Percentiles rank a stretch among this genome's conserved stretches.
These are phyloP conservation scores for Spodoptera picta DNA, from an alignment of 2,888 invertebrate genomes.

Conservation along the genomic window DNA sequence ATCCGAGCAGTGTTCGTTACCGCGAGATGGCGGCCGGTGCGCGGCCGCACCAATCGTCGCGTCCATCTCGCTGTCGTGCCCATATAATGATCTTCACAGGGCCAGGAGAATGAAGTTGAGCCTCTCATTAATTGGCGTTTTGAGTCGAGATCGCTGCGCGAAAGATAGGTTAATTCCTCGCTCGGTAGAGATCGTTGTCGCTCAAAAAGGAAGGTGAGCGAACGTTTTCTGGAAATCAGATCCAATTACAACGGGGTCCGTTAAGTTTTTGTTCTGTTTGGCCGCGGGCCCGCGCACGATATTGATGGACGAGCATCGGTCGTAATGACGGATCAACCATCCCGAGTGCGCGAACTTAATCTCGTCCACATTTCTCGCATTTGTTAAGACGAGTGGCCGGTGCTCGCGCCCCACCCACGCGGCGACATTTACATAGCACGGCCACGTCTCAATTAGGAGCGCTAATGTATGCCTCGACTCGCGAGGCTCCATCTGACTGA, in stretches of 20 bases:
- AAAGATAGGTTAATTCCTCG: slow-evolving; percentile 89
- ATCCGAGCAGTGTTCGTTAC: slow-evolving; percentile 86
- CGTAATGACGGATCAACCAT: slow-evolving; percentile 69
- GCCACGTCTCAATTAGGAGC: slow-evolving; percentile 89
- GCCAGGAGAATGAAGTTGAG: slow-evolving; percentile 89
- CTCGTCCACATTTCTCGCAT: slow-evolving; percentile 73
- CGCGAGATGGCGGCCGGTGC: slow-evolving; percentile 85
- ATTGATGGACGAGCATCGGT: slow-evolving; percentile 79
- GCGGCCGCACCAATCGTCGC: slow-evolving; percentile 85
- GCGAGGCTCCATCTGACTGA: slow-evolving; percentile 83
- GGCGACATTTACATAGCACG: slow-evolving; percentile 86
- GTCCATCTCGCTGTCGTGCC: slow-evolving; percentile 88
- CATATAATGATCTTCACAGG: slow-evolving; percentile 89
- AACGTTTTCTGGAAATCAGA: slow-evolving; percentile 88
- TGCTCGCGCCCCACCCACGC: slow-evolving; percentile 84
- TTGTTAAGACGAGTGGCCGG: slow-evolving; percentile 66
- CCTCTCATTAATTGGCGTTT: slow-evolving; percentile 89
- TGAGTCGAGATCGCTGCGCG: slow-evolving; percentile 87
- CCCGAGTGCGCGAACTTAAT: slow-evolving; percentile 66
- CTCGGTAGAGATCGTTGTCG: slow-evolving; percentile 86
- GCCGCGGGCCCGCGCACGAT: slow-evolving; percentile 79
- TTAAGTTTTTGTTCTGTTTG: slow-evolving; percentile 88
- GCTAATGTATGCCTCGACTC: slow-evolving; percentile 89
- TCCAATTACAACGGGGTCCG: slow-evolving; percentile 87
- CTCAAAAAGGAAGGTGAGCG: slow-evolving; percentile 87